These are phyloP conservation scores for Mallotus villosus DNA, from an alignment of 2,797 vertebrate genomes.

Conservation along the genomic window DNA sequence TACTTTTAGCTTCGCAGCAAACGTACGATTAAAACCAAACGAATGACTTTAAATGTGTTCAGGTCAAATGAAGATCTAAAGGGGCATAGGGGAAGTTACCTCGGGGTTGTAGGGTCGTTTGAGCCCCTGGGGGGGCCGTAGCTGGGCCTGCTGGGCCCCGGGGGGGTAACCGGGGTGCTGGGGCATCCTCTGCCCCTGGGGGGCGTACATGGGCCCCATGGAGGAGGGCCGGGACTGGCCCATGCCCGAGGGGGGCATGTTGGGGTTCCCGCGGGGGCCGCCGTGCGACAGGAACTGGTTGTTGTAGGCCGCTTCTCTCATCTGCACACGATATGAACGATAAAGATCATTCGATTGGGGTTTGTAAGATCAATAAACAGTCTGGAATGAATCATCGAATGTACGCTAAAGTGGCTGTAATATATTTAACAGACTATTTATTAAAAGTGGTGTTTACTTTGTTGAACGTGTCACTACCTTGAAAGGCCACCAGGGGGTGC, in stretches of 20 bases:
- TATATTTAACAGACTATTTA: neutral
- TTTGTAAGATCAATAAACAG: no score
- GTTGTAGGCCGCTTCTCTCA: constrained; percentile 79
- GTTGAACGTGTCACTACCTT: constrained; percentile 1
- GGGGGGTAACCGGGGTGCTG: constrained; percentile 80
- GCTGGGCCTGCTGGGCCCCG: constrained; percentile 74
- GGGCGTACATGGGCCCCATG: constrained; percentile 73
- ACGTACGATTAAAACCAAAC: neutral
- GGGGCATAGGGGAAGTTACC: constrained; percentile 60
- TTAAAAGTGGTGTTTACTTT: neutral
- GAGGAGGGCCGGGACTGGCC: constrained; percentile 69
- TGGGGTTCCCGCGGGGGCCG: constrained; percentile 76
- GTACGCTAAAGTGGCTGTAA: no score
- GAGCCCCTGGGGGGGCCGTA: constrained; percentile 76
- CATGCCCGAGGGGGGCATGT: constrained; percentile 67
- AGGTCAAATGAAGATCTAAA: no score
- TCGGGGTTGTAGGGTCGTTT: constrained; percentile 84
- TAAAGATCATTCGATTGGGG: no score
- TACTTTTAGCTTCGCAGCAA: neutral
- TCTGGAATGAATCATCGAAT: no score
- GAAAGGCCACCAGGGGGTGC: constrained; percentile 21
- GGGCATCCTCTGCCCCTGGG: constrained; percentile 77
- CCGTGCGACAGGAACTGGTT: constrained; percentile 85
- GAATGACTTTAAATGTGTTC: no score
- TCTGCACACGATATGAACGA: constrained; percentile 64